Percentiles rank a stretch among this genome's conserved stretches.
These are phyloP conservation scores for Odontothrips loti DNA, from an alignment of 2,888 invertebrate genomes.

Conservation along the genomic window DNA sequence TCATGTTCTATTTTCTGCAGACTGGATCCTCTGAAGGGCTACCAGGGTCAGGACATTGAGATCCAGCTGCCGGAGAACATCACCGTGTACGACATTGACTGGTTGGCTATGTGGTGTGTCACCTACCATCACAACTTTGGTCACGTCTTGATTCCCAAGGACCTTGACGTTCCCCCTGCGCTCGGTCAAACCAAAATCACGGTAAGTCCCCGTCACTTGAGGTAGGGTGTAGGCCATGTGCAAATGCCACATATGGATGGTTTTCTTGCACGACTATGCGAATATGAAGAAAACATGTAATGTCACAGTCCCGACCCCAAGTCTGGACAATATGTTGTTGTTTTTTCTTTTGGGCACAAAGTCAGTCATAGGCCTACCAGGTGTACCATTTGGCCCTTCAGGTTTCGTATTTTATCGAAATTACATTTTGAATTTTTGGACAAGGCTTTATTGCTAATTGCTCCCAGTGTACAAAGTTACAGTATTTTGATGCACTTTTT, in stretches of 20 bases:
- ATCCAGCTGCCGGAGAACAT: conserved; percentile 78
- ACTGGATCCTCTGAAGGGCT: conserved; percentile 71
- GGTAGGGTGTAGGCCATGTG: too few relatives aligned
- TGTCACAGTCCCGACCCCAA: neutral
- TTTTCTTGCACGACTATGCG: conserved; percentile 23
- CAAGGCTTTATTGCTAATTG: too few relatives aligned
- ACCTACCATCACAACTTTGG: conserved; percentile 86
- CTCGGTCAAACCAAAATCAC: conserved; percentile 86
- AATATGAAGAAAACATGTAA: too few relatives aligned
- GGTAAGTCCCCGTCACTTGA: conserved; percentile 54
- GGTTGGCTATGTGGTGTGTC: conserved; percentile 90
- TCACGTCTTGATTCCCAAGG: conserved; percentile 79
- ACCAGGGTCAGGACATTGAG: conserved; percentile 88
- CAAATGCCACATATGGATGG: too few relatives aligned
- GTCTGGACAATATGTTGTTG: conserved; percentile 22
- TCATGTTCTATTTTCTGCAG: conserved; percentile 45
- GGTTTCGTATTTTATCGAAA: too few relatives aligned
- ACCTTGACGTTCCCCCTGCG: conserved; percentile 85
- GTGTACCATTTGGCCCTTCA: too few relatives aligned
- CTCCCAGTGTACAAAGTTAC: too few relatives aligned
- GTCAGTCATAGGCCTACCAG: too few relatives aligned
- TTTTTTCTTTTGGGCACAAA: conserved; percentile 31
- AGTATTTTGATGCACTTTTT: too few relatives aligned
- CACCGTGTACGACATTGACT: conserved; percentile 86
- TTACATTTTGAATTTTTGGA: too few relatives aligned